Conservation (phyloP, 2,888 invertebrate genomes). For the Onchidella celtica region DNA sequence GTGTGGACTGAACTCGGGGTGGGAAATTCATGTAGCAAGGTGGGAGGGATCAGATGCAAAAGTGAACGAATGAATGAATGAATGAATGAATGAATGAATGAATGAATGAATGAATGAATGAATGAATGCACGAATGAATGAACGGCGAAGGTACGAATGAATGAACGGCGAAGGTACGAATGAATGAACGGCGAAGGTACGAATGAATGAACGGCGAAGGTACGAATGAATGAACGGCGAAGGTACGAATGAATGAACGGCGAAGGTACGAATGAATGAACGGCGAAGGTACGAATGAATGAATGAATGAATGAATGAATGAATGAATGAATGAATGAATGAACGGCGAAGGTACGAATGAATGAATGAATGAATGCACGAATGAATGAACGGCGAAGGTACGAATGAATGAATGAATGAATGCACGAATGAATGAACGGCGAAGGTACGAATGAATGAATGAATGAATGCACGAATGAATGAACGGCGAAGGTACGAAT, state of each 20-base stretch:
- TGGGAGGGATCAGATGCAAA: too few species aligned
- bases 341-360: background rate
- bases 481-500: background rate
- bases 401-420: background rate
- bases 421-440: background rate
- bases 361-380: background rate
- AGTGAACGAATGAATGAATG: background rate
- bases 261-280: background rate
- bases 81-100: background rate
- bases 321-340: background rate
- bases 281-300: background rate
- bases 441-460: background rate
- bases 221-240: background rate
- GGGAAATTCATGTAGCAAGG: too few species aligned
- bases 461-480: background rate
- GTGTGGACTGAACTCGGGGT: too few species aligned
- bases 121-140: background rate
- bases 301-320: background rate
- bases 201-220: background rate
- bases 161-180: background rate
- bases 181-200: background rate
- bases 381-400: background rate
- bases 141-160: background rate
- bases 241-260: background rate
- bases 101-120: background rate